phyloP scores from a whole-genome alignment of 1,140 invertebrate genomes.

The Geopemphigus sp. region DNA sequence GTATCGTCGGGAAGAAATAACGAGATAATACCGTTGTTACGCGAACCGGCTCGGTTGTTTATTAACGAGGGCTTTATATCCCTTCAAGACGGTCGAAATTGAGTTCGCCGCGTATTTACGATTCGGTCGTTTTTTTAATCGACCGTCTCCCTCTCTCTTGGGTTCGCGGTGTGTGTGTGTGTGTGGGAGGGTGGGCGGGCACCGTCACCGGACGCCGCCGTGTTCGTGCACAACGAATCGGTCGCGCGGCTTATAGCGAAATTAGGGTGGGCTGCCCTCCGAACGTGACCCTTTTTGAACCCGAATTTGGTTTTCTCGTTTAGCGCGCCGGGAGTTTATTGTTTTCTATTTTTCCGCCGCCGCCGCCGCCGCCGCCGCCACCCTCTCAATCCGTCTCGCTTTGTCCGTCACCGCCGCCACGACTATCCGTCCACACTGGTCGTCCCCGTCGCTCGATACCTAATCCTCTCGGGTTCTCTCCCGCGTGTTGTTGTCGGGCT shows the following conservation, averaged over 20 bases:
- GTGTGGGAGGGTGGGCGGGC: too few species aligned
- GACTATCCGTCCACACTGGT: too few species aligned
- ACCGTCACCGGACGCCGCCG: too few species aligned
- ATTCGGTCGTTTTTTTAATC: conserved; percentile 43
- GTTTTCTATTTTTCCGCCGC: conserved; percentile 31
- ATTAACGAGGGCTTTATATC: conserved; percentile 16
- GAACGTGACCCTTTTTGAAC: conserved; percentile 39
- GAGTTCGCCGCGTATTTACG: not conserved
- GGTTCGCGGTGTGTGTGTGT: too few species aligned
- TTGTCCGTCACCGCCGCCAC: not conserved
- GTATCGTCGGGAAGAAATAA: not conserved
- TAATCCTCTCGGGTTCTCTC: not conserved
- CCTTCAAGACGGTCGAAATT: conserved; percentile 19
- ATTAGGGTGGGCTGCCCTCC: conserved; percentile 33
- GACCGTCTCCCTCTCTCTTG: too few species aligned
- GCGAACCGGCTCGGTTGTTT: not conserved
- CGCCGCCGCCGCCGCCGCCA: too few species aligned
- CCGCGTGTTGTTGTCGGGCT: conserved; percentile 22
- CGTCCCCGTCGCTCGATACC: not conserved
- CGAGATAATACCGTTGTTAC: conserved; percentile 9
- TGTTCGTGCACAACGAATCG: not conserved
- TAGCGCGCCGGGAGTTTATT: conserved; percentile 44
- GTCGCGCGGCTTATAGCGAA: conserved; percentile 26
- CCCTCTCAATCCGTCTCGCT: not conserved
- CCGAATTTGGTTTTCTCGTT: conserved; percentile 46